Evolutionary conservation across 2,113 vertebrate genomes (phyloP).

Genomic region (Melanostigma gelatinosum): DNA sequence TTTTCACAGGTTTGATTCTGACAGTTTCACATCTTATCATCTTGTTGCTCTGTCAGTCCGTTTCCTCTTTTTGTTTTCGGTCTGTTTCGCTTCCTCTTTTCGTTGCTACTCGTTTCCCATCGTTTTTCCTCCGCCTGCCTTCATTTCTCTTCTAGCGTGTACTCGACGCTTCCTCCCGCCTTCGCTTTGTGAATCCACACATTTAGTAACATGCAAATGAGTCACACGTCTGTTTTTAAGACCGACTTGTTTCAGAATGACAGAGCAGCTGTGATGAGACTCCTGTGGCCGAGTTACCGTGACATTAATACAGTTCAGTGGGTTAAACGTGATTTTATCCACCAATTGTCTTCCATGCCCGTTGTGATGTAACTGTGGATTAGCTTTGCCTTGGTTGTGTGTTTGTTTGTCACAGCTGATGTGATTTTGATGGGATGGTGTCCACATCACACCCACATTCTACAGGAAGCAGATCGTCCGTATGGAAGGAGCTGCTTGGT

Average conservation of each 20-base stretch:
- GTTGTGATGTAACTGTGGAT: background rate
- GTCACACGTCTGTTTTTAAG: background rate
- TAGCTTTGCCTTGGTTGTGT: background rate
- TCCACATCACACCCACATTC: background rate
- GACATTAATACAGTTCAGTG: background rate
- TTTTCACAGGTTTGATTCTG: background rate
- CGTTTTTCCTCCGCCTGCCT: background rate
- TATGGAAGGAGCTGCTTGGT: background rate
- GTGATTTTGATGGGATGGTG: background rate
- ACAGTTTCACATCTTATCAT: background rate
- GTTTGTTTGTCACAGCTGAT: background rate
- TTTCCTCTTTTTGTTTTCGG: background rate
- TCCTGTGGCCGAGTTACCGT: background rate
- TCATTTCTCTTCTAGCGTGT: background rate
- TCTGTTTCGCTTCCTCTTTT: background rate
- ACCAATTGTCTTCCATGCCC: background rate
- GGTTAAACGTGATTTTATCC: conserved; percentile 1
- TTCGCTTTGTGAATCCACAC: background rate
- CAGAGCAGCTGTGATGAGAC: background rate
- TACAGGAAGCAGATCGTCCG: background rate
- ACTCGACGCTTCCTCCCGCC: background rate
- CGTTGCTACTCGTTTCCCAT: background rate
- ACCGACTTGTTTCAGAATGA: background rate
- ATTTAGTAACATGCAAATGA: background rate
- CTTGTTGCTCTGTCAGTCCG: background rate